phyloP scores from a whole-genome alignment of 1,140 invertebrate species.

The Thaumetopoea pityocampa region DNA sequence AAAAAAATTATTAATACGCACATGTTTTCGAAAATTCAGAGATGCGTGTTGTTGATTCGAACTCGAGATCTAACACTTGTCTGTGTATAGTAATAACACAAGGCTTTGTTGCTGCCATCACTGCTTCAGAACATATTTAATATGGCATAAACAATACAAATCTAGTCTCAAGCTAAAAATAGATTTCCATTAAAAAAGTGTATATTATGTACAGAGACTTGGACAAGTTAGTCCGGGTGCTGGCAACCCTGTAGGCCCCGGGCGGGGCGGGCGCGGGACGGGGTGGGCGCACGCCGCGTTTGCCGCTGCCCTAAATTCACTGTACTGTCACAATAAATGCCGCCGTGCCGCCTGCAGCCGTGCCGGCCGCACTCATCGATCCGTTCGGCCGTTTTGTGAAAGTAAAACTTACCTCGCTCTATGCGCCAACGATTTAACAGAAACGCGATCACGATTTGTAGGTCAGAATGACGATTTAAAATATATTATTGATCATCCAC shows the following conservation, averaged over 20 bases:
- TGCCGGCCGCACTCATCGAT: constrained; percentile 63
- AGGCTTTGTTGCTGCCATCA: too few relatives aligned
- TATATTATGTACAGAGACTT: too few relatives aligned
- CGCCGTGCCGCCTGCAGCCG: constrained; percentile 62
- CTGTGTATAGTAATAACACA: too few relatives aligned
- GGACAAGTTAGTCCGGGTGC: too few relatives aligned
- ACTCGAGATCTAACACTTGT: too few relatives aligned
- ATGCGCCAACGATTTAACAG: constrained; percentile 50
- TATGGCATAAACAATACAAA: too few relatives aligned
- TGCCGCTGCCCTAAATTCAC: constrained; percentile 71
- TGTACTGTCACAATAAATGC: constrained; percentile 68
- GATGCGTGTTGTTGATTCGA: too few relatives aligned
- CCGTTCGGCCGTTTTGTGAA: constrained; percentile 57
- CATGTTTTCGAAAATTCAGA: too few relatives aligned
- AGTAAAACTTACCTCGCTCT: constrained; percentile 70
- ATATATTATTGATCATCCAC: constrained; percentile 50
- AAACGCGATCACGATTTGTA: constrained; percentile 55
- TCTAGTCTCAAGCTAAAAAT: too few relatives aligned
- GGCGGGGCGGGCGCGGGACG: constrained; percentile 5
- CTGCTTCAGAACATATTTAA: too few relatives aligned
- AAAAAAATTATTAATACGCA: too few relatives aligned
- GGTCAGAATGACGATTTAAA: constrained; percentile 59
- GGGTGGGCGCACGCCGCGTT: constrained; percentile 38
- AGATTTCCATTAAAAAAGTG: too few relatives aligned
- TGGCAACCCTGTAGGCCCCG: not conserved